A percentile compares a stretch with the other conserved stretches of the same genome.
Evolutionary conservation across 2,888 invertebrate genomes (phyloP).

Genomic region (Axea sp.): DNA sequence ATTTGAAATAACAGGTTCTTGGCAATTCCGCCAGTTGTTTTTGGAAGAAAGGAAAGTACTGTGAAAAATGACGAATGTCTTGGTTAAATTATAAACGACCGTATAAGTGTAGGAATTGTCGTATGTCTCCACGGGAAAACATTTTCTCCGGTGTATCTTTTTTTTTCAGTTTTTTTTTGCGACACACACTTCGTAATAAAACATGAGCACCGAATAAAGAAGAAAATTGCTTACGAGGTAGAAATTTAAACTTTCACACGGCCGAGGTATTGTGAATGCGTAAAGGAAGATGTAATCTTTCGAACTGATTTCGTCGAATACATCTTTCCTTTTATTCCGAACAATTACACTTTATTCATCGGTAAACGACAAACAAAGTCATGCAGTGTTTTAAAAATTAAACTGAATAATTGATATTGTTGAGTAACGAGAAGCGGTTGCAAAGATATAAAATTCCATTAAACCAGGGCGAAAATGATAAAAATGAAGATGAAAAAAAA

Average conservation of each 20-base stretch:
- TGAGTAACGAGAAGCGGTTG: too few relatives aligned
- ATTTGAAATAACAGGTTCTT: conserved; percentile 27
- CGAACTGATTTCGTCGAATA: conserved; percentile 4
- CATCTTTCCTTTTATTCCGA: conserved; percentile 17
- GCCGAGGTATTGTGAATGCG: neutral
- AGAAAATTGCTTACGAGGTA: conserved; percentile 18
- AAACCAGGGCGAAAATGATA: too few relatives aligned
- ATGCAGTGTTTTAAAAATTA: neutral
- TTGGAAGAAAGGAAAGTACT: conserved; percentile 17
- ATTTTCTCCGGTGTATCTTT: conserved; percentile 20
- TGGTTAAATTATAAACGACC: conserved; percentile 8
- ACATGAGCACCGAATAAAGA: conserved; percentile 7
- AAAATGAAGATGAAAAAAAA: too few relatives aligned
- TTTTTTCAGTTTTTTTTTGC: conserved; percentile 9
- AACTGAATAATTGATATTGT: too few relatives aligned
- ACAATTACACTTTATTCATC: conserved; percentile 11
- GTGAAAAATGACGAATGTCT: too few relatives aligned
- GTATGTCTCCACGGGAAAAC: conserved; percentile 10
- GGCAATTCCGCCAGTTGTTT: conserved; percentile 10
- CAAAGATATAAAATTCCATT: too few relatives aligned
- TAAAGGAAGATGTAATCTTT: conserved; percentile 10
- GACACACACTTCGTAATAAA: conserved; percentile 10
- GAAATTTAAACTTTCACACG: conserved; percentile 23
- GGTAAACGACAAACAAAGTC: too few relatives aligned
- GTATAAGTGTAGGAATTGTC: conserved; percentile 1